Conservation (phyloP, 2,797 vertebrate species). For the Florisuga fusca region DNA sequence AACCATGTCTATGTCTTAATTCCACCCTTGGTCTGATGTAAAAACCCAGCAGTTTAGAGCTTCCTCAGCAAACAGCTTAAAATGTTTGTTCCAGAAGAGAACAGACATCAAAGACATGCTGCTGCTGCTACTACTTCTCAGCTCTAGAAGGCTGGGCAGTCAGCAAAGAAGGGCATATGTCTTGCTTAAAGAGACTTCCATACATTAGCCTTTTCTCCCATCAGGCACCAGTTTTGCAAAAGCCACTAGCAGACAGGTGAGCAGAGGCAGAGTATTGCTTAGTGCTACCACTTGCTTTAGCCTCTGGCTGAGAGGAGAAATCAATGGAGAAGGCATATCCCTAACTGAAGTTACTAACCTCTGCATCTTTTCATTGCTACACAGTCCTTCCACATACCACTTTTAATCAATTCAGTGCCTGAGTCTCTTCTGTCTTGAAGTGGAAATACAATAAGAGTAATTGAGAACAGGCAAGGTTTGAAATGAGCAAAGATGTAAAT, state of each 20-base stretch:
- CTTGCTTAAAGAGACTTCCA: neutral
- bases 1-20: neutral
- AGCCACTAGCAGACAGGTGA: neutral
- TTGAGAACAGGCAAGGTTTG: neutral
- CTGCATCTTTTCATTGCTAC: neutral
- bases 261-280: neutral
- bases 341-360: neutral
- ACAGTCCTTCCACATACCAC: neutral
- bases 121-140: neutral
- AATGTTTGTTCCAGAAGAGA: neutral
- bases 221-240: neutral
- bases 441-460: slow-evolving; percentile 6
- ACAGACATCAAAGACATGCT: neutral
- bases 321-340: neutral
- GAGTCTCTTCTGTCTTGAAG: neutral
- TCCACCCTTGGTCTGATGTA: neutral
- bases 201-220: neutral
- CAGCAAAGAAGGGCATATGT: neutral
- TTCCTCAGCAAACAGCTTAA: neutral
- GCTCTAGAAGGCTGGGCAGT: neutral
- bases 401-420: neutral
- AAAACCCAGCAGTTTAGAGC: neutral
- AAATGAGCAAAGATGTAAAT: neutral
- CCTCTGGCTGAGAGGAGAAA: neutral
- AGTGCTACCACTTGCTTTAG: neutral